Evolutionary conservation across 1,140 invertebrate genomes (phyloP), one percentile per base, ranked within the genome.

Genomic region (Portunus trituberculatus): DNA sequence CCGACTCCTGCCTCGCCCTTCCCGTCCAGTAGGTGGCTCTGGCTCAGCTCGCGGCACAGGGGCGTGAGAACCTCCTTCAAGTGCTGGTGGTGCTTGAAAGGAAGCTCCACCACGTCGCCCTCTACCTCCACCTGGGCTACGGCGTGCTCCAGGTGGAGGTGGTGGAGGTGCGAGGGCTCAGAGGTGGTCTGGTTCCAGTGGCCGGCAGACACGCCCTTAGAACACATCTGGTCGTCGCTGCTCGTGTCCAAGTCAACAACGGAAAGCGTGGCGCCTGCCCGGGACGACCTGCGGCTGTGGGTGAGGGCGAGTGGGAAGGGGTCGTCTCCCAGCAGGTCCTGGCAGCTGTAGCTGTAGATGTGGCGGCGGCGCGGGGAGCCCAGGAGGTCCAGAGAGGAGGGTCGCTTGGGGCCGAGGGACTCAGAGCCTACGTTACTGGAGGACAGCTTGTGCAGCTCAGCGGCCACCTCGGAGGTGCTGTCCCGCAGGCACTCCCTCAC

Each of bases 281-380:
- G 83, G 10, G 94, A 89, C 12, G 46, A n/a, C 1, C 91, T 82
- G 16, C 91, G 48, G 48, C 4, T 92, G 48, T 16, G n/a, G 29
- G 31, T 28, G 7, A 45, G 28, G 16, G 31, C 52, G 0, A 39
- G 31, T 0, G 84, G 90, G 29, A 95, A 93, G 0, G 92, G 67
- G 16, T 92, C 48, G 16, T 92, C 94, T 12, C 88, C 94, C 8
- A 95, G 52, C 32, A 95, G 52, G 39, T 95, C 94, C 84, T 95
- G 91, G 31, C 94, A 95, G 52, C 94, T 95, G 94, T 91, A 95
- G 86, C 94, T 95, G 52, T 92, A 95, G 0, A 25, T 92, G 83
- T 89, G 94, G n/a, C 92, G 92, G 84, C 83, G 86, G n/a, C 84
- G n/a, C 0, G 84, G 91, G 25, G 76, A 89, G 45, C 28, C 76